phyloP scores from a whole-genome alignment of 2,113 vertebrate species.

The Triplophysa dalaica region DNA sequence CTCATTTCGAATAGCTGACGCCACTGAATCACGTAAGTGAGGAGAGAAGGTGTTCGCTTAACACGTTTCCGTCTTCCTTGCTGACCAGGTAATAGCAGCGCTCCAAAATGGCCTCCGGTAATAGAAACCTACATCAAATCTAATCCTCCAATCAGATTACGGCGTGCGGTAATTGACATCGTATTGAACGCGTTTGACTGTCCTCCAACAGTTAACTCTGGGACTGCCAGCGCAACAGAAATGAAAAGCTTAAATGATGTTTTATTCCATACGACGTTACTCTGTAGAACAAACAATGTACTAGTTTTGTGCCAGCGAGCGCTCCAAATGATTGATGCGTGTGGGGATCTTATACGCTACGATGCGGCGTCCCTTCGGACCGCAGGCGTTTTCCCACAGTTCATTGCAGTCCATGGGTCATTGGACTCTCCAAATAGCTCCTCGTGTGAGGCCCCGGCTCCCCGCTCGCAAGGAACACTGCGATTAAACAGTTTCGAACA shows the following conservation, averaged over 20 bases:
- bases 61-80: conserved; percentile 33
- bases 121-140: conserved; percentile 41
- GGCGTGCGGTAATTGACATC: conserved; percentile 39
- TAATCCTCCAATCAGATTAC: conserved; percentile 34
- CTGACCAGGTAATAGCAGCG: conserved; percentile 38
- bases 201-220: conserved; percentile 34
- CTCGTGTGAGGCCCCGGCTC: conserved; percentile 41
- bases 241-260: conserved; percentile 49
- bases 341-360: conserved; percentile 44
- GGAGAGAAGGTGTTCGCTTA: conserved; percentile 26
- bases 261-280: conserved; percentile 61
- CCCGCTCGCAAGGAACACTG: conserved; percentile 48
- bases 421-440: conserved; percentile 57
- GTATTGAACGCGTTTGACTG: conserved; percentile 40
- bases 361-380: conserved; percentile 42
- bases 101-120: conserved; percentile 33
- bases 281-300: conserved; percentile 37
- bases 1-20: conserved; percentile 39
- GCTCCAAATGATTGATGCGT: conserved; percentile 49
- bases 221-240: conserved; percentile 38
- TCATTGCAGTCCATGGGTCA: conserved; percentile 53
- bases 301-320: conserved; percentile 32
- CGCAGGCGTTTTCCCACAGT: conserved; percentile 48
- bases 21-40: conserved; percentile 30
- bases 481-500: conserved; percentile 54